Percentiles rank a stretch among this genome's conserved stretches.
Conservation (phyloP, 2,888 invertebrate species). For the Operophtera brumata region DNA sequence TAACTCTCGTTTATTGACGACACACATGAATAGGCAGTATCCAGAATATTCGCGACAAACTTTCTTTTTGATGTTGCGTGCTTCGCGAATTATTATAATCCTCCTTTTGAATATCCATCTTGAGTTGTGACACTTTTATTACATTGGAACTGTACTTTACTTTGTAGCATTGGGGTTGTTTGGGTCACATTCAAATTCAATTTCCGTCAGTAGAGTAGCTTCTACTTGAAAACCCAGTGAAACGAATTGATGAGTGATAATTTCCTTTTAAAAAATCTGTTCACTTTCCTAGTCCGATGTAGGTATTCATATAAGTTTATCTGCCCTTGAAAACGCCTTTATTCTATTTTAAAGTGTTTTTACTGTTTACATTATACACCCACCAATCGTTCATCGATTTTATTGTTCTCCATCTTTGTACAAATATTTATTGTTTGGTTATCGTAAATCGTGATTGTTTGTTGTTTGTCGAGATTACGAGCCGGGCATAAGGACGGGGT, state of each 20-base stretch:
- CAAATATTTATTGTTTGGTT: conserved; percentile 9
- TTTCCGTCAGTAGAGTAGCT: neutral
- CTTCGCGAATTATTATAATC: conserved; percentile 46
- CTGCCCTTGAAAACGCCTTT: too few relatives aligned
- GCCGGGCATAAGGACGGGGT: neutral
- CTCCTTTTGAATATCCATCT: conserved; percentile 39
- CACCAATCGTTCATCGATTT: neutral
- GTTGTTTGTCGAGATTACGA: neutral
- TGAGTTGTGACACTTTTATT: conserved; percentile 44
- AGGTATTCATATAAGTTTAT: too few relatives aligned
- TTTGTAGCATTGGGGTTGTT: neutral
- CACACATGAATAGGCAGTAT: conserved; percentile 21
- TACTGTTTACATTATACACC: neutral
- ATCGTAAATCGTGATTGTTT: conserved; percentile 4
- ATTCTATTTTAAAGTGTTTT: neutral
- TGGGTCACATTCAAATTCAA: neutral
- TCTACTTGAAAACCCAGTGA: neutral
- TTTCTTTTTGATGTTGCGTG: conserved; percentile 42
- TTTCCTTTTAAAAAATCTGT: too few relatives aligned
- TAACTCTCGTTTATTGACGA: conserved; percentile 23
- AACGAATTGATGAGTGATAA: too few relatives aligned
- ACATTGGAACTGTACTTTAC: conserved; percentile 23
- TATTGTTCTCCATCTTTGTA: neutral
- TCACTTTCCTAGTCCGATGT: too few relatives aligned
- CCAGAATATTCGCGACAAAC: conserved; percentile 28